These are phyloP conservation scores for Phyto melanocephala DNA, from an alignment of 2,888 invertebrate genomes.

Conservation along the genomic window DNA sequence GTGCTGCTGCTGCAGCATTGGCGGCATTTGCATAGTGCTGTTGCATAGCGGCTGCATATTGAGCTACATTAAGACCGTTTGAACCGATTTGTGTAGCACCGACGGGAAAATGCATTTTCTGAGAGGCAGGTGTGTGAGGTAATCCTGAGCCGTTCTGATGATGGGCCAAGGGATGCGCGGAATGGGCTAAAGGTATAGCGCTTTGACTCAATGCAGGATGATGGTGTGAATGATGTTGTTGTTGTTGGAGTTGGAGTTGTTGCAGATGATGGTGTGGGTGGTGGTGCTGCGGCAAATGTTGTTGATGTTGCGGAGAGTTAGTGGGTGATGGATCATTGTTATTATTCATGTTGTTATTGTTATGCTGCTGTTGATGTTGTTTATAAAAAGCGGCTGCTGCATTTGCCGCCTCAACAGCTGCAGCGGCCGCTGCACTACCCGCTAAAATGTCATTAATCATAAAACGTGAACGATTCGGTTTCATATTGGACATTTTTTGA, in stretches of 20 bases:
- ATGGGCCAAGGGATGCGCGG: constrained; percentile 31
- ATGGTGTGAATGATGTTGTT: constrained; percentile 52
- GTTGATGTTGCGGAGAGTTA: constrained; percentile 53
- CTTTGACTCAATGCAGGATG: constrained; percentile 34
- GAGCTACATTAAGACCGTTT: constrained; percentile 74
- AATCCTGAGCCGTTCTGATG: constrained; percentile 35
- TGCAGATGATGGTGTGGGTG: constrained; percentile 51
- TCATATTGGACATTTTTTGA: constrained; percentile 72
- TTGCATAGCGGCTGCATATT: constrained; percentile 76
- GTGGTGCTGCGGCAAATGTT: constrained; percentile 54
- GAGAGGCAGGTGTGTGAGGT: constrained; percentile 63
- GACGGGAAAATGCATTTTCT: constrained; percentile 73
- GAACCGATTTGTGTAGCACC: constrained; percentile 72
- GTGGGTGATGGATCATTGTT: constrained; percentile 45
- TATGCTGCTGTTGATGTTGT: constrained; percentile 71
- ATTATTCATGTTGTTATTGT: constrained; percentile 65
- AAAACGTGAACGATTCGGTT: constrained; percentile 76
- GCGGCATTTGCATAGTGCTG: constrained; percentile 75
- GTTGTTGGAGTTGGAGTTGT: constrained; percentile 31
- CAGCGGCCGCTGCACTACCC: constrained; percentile 74
- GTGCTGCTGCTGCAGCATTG: constrained; percentile 73
- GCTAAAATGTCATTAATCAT: constrained; percentile 77
- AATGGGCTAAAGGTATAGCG: constrained; percentile 51
- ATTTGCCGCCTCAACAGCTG: constrained; percentile 71
- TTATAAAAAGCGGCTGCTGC: constrained; percentile 73